Evolutionary conservation across 2,888 invertebrate genomes (phyloP), one percentile per base, ranked within the genome.

Genomic region (Ischnus inquisitorius): DNA sequence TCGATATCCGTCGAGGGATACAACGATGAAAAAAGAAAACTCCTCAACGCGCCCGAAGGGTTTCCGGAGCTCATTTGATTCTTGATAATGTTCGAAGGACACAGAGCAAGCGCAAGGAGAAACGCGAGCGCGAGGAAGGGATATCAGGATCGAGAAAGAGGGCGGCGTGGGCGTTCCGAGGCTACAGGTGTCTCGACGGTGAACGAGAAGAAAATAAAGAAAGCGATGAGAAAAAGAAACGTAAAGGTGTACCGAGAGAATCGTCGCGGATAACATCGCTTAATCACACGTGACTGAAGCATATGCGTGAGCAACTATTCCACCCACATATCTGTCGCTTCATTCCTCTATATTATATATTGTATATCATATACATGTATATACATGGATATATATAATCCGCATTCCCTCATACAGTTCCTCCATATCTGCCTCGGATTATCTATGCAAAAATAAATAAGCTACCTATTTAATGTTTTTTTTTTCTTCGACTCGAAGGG

Each of bases 371-470:
- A 16, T n/a, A 51, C 54, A 54, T 28, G 14, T 57, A 51, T 51
- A 51, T 57, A 57, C 22, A 22, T 25, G 10, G 22, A n/a, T n/a
- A n/a, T 54, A 54, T 54, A 12, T 54, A 54, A 54, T 19, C 10
- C 12, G 43, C 60, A 74, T 74, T 62, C 72, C 12, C 28, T 60
- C 46, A 43, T 57, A 54, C 1, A 77, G 25, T 57, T 67, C 39
- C 54, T 46, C 60, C 41, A 84, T 92, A 92, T 92, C 92, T 89
- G 85, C 22, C 68, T 75, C 76, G 90, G 90, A 91, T 92, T 92
- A 92, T 92, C 92, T 92, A 91, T 92, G 91, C 91, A 88, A 92
- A 91, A 91, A 92, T 90, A 92, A 92, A 92, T 91, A 90, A 91
- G 90, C 89, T 87, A 89, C 90, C 89, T 68, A 57, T 79, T 83